Evolutionary conservation across 2,797 vertebrate genomes (phyloP).

Genomic region (Cichlasoma orientale): DNA sequence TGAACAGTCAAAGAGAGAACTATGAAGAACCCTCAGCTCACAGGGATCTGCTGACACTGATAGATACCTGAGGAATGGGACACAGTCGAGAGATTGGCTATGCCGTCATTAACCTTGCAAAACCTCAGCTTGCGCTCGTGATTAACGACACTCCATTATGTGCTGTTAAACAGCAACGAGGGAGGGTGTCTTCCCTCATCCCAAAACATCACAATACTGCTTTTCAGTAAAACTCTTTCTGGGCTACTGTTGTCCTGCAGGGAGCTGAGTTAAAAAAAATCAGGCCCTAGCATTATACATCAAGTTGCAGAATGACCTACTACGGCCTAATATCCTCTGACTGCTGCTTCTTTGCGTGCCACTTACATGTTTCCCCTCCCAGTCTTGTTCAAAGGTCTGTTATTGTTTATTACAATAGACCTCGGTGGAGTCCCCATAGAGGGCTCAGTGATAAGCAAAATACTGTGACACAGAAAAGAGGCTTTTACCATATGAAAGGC

Average conservation of each 20-base stretch:
- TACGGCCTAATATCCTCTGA: slow-evolving; percentile 53
- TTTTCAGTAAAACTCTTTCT: slow-evolving; percentile 15
- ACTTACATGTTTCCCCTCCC: slow-evolving; percentile 63
- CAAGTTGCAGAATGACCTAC: slow-evolving; percentile 42
- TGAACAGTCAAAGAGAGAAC: neutral
- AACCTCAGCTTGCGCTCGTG: slow-evolving; percentile 64
- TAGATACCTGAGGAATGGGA: slow-evolving; percentile 71
- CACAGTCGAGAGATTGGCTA: slow-evolving; percentile 57
- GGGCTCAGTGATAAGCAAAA: slow-evolving; percentile 66
- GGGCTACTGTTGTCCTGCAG: slow-evolving; percentile 2
- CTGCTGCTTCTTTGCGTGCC: slow-evolving; percentile 48
- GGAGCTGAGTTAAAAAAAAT: neutral
- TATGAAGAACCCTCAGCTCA: slow-evolving; percentile 16
- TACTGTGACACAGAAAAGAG: slow-evolving; percentile 58
- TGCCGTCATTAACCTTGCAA: slow-evolving; percentile 76
- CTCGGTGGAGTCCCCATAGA: slow-evolving; percentile 55
- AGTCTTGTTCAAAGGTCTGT: slow-evolving; percentile 60
- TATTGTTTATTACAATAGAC: slow-evolving; percentile 71
- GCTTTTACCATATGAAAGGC: slow-evolving; percentile 73
- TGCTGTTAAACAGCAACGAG: slow-evolving; percentile 60
- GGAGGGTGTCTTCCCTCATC: slow-evolving; percentile 33
- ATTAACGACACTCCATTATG: slow-evolving; percentile 77
- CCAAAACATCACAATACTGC: slow-evolving; percentile 40
- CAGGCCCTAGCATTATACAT: slow-evolving; percentile 5
- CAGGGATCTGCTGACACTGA: slow-evolving; percentile 62